Evolutionary conservation across 2,888 invertebrate species (phyloP), one percentile per base, ranked within the genome.

Genomic region (Stenodema calcarata): DNA sequence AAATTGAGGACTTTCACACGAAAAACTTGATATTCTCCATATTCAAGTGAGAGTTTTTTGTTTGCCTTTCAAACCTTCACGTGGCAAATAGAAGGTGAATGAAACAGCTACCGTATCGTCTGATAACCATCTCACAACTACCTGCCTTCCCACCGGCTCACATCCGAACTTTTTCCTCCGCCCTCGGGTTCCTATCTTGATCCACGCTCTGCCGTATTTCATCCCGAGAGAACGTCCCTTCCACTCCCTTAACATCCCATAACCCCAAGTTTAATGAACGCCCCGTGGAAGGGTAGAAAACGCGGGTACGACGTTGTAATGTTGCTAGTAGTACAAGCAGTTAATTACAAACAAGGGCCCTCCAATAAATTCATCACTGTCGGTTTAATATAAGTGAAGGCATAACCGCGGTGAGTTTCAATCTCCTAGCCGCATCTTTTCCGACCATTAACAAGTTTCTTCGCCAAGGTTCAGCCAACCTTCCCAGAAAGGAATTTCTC

Each of bases 341-440:
- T 78, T 78, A 78, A 78, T 78, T 78, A 42, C 78, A 78, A 62
- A 42, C 78, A 78, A 62, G 42, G 42, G 78, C 78, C 78, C 44
- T 44, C 78, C 75, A 42, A 78, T 78, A 78, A 78, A 78, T 78
- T 78, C 78, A 78, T 78, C 78, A 78, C 41, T 78, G 78, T 78
- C 78, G 78, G 78, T 78, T 78, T 42, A 78, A 78, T 78, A 78
- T 78, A 78, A 78, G 78, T 78, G 41, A 78, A 78, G 42, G 42
- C 23, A 42, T n/a, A 44, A 78, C 27, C 78, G 42, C 78, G 78
- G 42, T 27, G 78, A 78, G 78, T 42, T 78, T 78, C 78, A 78
- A 78, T 78, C 78, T 78, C 44, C 42, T n/a, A 44, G 44, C 42
- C 44, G 62, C 62, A 62, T 44, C 27, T 78, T 44, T 78, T 44